Evolutionary conservation across 2,888 invertebrate species (phyloP).

Genomic region (Agrilus mali): DNA sequence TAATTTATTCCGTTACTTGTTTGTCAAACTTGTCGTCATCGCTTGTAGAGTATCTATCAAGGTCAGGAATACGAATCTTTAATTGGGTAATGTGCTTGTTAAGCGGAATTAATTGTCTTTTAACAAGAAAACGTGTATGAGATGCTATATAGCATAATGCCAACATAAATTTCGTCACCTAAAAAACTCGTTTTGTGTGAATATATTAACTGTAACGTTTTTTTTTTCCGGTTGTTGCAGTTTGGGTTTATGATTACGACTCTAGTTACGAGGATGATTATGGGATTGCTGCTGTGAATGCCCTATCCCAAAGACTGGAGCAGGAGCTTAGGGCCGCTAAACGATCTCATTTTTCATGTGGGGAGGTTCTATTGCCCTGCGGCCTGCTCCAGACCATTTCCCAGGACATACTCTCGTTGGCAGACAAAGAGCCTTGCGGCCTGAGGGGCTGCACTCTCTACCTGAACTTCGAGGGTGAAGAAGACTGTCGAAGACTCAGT

Average conservation of each 20-base stretch:
- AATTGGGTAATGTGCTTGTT: too few species aligned
- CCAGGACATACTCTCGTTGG: constrained; percentile 63
- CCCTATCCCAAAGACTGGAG: constrained; percentile 65
- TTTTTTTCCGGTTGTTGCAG: constrained; percentile 16
- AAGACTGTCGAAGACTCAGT: constrained; percentile 57
- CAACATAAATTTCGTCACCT: too few species aligned
- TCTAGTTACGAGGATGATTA: constrained; percentile 27
- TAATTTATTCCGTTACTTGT: too few species aligned
- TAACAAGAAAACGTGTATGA: too few species aligned
- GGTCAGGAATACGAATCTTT: too few species aligned
- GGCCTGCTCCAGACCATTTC: constrained; percentile 70
- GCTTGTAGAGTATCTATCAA: too few species aligned
- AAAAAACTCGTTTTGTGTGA: too few species aligned
- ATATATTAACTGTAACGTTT: too few species aligned
- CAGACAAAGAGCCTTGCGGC: constrained; percentile 82
- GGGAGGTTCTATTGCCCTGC: constrained; percentile 74
- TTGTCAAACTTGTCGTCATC: too few species aligned
- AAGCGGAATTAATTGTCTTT: too few species aligned
- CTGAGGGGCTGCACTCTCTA: constrained; percentile 73
- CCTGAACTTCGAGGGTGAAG: constrained; percentile 67
- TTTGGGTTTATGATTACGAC: constrained; percentile 31
- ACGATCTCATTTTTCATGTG: constrained; percentile 65
- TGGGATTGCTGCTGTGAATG: constrained; percentile 45
- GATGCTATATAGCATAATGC: too few species aligned
- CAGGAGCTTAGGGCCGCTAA: constrained; percentile 70